Evolutionary conservation across 2,797 vertebrate species (phyloP).

Genomic region (Aselliscus stoliczkanus): DNA sequence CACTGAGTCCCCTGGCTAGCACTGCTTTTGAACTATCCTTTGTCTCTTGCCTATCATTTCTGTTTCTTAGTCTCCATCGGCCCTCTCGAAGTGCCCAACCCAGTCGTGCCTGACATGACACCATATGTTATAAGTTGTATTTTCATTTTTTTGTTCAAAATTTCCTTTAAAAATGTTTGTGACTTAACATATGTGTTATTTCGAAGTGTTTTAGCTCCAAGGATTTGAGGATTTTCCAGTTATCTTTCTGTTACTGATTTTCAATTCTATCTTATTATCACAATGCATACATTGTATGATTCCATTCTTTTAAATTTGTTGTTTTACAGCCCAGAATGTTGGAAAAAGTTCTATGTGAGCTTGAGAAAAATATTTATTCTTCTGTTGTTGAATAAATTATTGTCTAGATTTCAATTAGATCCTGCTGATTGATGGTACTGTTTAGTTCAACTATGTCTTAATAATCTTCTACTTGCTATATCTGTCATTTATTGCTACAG

Average conservation of each 20-base stretch:
- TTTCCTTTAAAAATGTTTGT: not conserved
- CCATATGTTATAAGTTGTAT: not conserved
- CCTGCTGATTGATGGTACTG: not conserved
- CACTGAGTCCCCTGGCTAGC: too few relatives aligned
- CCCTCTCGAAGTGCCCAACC: too few relatives aligned
- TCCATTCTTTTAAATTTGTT: not conserved
- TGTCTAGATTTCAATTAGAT: not conserved
- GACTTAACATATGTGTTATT: not conserved
- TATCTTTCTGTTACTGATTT: not conserved
- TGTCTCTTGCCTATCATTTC: too few relatives aligned
- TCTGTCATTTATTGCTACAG: not conserved
- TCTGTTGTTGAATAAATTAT: not conserved
- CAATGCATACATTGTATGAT: not conserved
- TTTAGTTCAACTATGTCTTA: not conserved
- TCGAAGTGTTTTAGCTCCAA: not conserved
- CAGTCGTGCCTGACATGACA: too few relatives aligned
- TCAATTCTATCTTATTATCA: not conserved
- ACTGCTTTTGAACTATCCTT: too few relatives aligned
- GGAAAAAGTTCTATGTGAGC: too few relatives aligned
- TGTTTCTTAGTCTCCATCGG: too few relatives aligned
- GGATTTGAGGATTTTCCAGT: not conserved
- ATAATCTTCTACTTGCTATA: not conserved
- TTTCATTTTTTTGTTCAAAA: not conserved
- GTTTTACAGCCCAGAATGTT: too few relatives aligned
- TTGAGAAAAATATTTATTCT: not conserved